Conservation (phyloP, 2,797 vertebrate species). For the Sus cebifrons region DNA sequence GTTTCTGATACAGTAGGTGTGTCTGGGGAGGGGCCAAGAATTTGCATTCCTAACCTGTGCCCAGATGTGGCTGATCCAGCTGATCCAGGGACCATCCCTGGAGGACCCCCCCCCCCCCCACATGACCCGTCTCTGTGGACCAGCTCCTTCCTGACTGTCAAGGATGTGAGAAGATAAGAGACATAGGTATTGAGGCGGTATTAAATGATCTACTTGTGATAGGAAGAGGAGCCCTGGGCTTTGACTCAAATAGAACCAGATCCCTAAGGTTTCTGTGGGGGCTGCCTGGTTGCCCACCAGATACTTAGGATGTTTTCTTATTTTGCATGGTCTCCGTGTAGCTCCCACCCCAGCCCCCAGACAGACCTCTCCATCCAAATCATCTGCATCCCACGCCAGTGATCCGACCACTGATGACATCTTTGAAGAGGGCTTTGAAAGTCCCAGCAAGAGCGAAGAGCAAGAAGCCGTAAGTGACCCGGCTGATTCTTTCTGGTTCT, state of each 20-base stretch:
- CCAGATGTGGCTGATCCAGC: background rate
- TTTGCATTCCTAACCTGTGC: background rate
- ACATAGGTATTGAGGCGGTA: background rate
- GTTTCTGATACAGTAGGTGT: background rate
- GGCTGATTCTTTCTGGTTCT: background rate
- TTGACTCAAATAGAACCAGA: background rate
- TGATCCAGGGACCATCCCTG: background rate
- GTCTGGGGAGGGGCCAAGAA: background rate
- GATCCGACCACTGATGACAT: slow-evolving; percentile 95
- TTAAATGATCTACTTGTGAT: background rate
- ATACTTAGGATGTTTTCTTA: background rate
- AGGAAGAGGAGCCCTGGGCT: background rate
- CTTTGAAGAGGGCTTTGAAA: slow-evolving; percentile 97
- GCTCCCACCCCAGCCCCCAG: slow-evolving; percentile 98
- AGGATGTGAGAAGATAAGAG: background rate
- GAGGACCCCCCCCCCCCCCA: background rate
- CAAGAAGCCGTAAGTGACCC: slow-evolving; percentile 95
- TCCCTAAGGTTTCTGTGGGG: background rate
- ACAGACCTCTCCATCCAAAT: slow-evolving; percentile 98
- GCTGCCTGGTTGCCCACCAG: rapidly evolving
- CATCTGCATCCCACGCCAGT: slow-evolving; percentile 96
- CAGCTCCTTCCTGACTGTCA: background rate
- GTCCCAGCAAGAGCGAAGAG: slow-evolving; percentile 98
- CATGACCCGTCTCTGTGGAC: background rate
- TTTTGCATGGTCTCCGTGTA: slow-evolving; percentile 83